Percentiles rank a stretch among this genome's conserved stretches.
These are phyloP conservation scores for Plebejus anna DNA, from an alignment of 2,888 invertebrate genomes.

Conservation along the genomic window DNA sequence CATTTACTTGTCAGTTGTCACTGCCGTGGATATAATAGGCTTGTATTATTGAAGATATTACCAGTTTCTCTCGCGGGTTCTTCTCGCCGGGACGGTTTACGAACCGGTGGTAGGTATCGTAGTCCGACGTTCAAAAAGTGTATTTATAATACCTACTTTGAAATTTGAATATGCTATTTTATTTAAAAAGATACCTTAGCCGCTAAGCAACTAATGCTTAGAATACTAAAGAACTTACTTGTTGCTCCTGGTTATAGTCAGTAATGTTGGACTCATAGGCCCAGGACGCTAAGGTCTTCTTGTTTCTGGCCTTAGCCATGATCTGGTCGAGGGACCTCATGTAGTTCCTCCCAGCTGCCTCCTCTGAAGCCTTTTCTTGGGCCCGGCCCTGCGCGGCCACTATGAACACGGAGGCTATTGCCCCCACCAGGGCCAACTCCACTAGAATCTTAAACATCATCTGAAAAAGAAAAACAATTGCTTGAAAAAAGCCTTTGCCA, in stretches of 20 bases:
- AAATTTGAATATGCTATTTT: too few species aligned
- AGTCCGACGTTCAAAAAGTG: too few species aligned
- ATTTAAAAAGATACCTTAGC: neutral
- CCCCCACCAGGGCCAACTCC: slow-evolving; percentile 66
- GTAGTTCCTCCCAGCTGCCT: slow-evolving; percentile 80
- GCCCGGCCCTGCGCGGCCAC: slow-evolving; percentile 70
- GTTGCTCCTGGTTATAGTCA: slow-evolving; percentile 80
- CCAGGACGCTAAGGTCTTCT: slow-evolving; percentile 83
- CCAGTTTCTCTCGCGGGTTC: too few species aligned
- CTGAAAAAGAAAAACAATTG: slow-evolving; percentile 41
- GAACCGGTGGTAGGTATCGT: too few species aligned
- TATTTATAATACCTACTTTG: too few species aligned
- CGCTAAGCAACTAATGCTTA: neutral
- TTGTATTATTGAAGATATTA: too few species aligned
- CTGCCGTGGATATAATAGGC: too few species aligned
- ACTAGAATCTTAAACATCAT: slow-evolving; percentile 68
- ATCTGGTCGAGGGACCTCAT: slow-evolving; percentile 81
- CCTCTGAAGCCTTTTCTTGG: slow-evolving; percentile 74
- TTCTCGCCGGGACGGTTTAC: too few species aligned
- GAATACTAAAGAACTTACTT: slow-evolving; percentile 47
- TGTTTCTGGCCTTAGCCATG: slow-evolving; percentile 77
- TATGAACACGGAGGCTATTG: slow-evolving; percentile 71
- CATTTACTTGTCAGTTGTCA: too few species aligned
- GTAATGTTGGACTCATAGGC: slow-evolving; percentile 87
- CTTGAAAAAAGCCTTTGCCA: neutral